Percentiles rank a stretch among this genome's conserved stretches.
Evolutionary conservation across 2,888 invertebrate species (phyloP).

Genomic region (Rhagium mordax): DNA sequence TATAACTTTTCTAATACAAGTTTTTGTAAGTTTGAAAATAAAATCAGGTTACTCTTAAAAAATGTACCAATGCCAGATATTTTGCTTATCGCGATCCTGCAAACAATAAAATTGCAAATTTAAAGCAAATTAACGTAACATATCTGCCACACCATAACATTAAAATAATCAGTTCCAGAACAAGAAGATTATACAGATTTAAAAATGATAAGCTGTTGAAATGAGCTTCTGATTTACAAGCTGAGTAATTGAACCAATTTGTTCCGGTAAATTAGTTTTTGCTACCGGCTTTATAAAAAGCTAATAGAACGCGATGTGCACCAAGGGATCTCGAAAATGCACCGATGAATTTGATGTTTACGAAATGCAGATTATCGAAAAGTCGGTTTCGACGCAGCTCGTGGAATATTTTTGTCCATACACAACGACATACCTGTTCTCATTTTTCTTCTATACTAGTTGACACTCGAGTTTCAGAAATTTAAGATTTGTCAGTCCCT

Average conservation of each 20-base stretch:
- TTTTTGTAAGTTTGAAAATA: too few relatives aligned
- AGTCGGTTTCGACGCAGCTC: neutral
- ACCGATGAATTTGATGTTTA: neutral
- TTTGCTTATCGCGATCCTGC: too few relatives aligned
- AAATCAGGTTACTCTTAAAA: too few relatives aligned
- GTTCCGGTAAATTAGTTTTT: constrained; percentile 25
- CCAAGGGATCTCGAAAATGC: neutral
- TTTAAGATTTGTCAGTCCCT: too few relatives aligned
- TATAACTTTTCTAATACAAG: too few relatives aligned
- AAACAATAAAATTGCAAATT: too few relatives aligned
- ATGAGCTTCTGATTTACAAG: constrained; percentile 15
- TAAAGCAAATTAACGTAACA: neutral
- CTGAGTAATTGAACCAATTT: constrained; percentile 19
- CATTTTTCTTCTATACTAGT: too few relatives aligned
- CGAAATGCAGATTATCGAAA: neutral
- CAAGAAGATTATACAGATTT: neutral
- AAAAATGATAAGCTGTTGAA: constrained; percentile 10
- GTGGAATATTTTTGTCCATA: too few relatives aligned
- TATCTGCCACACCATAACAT: neutral
- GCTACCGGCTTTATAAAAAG: constrained; percentile 10
- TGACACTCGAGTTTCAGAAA: too few relatives aligned
- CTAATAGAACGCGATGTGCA: constrained; percentile 4
- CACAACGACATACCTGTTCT: too few relatives aligned
- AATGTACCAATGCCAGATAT: too few relatives aligned
- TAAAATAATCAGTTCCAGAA: neutral